phyloP scores from a whole-genome alignment of 2,797 vertebrate genomes.

The Anabacerthia variegaticeps region DNA sequence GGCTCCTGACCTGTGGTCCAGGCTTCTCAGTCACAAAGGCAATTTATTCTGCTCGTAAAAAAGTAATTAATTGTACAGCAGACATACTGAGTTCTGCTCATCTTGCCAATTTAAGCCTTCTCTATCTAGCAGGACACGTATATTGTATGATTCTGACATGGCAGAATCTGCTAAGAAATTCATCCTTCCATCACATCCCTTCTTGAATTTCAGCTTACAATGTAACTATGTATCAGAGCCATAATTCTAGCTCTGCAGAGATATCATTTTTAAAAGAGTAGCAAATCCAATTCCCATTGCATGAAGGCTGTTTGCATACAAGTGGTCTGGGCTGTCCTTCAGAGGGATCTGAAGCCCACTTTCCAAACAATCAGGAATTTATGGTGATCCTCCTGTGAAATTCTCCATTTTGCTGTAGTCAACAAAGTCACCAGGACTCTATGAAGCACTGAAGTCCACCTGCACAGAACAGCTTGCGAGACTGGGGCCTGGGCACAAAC shows the following conservation, averaged over 20 bases:
- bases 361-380: neutral
- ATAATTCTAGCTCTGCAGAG: neutral
- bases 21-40: neutral
- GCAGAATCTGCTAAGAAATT: neutral
- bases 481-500: conserved; percentile 17
- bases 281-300: neutral
- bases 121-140: neutral
- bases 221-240: neutral
- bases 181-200: neutral
- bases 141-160: neutral
- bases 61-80: neutral
- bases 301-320: neutral
- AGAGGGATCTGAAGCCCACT: neutral
- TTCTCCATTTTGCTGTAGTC: conserved; percentile 10
- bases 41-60: neutral
- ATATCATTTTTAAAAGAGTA: neutral
- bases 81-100: neutral
- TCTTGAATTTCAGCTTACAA: neutral
- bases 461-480: conserved; percentile 43
- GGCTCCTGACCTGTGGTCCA: neutral
- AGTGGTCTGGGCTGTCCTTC: neutral
- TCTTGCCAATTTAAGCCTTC: neutral
- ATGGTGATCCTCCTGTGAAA: neutral
- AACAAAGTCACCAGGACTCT: neutral
- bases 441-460: neutral